Conservation (phyloP, 2,113 vertebrate species). For the Notiomystis cincta region DNA sequence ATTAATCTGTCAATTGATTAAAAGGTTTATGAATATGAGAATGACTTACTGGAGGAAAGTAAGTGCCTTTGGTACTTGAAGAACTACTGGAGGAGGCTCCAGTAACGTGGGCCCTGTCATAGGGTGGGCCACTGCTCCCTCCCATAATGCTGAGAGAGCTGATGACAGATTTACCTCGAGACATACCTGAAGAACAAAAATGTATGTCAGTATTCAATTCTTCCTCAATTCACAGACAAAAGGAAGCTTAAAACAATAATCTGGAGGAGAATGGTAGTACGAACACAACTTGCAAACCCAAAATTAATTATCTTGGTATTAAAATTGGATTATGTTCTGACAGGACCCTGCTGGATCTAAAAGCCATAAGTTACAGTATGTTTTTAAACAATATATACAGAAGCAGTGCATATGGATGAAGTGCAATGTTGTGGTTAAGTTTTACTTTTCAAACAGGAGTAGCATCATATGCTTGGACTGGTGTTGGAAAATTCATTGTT, state of each 20-base stretch:
- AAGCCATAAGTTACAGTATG: not conserved
- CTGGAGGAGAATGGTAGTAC: not conserved
- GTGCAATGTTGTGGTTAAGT: not conserved
- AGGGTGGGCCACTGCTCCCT: conserved; percentile 92
- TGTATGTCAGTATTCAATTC: not conserved
- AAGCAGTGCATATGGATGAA: not conserved
- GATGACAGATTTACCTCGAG: conserved; percentile 94
- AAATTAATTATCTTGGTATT: not conserved
- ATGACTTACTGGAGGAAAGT: conserved; percentile 90
- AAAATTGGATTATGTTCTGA: not conserved
- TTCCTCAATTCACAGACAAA: not conserved
- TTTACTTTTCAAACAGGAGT: not conserved
- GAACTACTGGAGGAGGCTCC: conserved; percentile 98
- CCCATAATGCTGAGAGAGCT: conserved; percentile 97
- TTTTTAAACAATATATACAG: not conserved
- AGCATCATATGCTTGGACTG: not conserved
- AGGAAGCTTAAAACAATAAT: not conserved
- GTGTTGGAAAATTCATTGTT: not conserved
- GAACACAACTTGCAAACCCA: not conserved
- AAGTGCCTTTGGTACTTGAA: conserved; percentile 95
- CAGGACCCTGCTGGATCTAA: not conserved
- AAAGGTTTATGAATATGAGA: not conserved
- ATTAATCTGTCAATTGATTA: not conserved
- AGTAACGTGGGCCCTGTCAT: conserved; percentile 94
- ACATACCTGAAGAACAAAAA: conserved; percentile 81